phyloP scores from a whole-genome alignment of 2,113 vertebrate genomes.

The Capricornis sumatraensis region DNA sequence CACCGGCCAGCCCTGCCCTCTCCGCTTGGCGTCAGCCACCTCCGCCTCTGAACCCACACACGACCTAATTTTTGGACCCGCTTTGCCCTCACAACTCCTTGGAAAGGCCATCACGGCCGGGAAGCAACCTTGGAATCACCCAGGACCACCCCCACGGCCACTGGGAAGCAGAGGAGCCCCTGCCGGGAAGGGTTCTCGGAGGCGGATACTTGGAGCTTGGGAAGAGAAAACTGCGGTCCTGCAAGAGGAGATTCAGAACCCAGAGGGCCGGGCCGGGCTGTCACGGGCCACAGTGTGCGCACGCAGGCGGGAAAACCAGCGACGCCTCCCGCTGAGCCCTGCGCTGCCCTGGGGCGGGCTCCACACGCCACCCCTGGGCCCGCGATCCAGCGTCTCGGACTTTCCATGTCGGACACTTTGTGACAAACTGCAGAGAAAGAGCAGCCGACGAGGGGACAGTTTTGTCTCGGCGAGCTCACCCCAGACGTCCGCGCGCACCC shows the following conservation, averaged over 20 bases:
- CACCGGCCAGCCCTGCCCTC: neutral
- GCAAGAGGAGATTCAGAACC: neutral
- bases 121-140: too few relatives aligned
- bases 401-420: neutral
- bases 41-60: neutral
- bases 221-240: neutral
- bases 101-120: rapidly evolving
- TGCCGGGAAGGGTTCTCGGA: neutral
- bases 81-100: neutral
- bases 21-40: neutral
- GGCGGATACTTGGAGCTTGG: neutral
- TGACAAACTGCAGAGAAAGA: neutral
- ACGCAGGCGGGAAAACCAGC: neutral
- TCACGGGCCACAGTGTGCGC: neutral
- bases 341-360: rapidly evolving
- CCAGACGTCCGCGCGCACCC: rapidly evolving
- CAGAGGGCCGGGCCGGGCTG: neutral
- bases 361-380: neutral
- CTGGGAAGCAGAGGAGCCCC: neutral
- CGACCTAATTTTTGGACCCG: rapidly evolving
- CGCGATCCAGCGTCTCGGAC: rapidly evolving
- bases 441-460: neutral
- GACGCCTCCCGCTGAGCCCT: neutral
- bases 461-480: neutral
- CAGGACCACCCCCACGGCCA: neutral